A percentile compares a stretch with the other conserved stretches of the same genome.
These are phyloP conservation scores for Triops cancriformis DNA, from an alignment of 1,140 invertebrate genomes.

Conservation along the genomic window DNA sequence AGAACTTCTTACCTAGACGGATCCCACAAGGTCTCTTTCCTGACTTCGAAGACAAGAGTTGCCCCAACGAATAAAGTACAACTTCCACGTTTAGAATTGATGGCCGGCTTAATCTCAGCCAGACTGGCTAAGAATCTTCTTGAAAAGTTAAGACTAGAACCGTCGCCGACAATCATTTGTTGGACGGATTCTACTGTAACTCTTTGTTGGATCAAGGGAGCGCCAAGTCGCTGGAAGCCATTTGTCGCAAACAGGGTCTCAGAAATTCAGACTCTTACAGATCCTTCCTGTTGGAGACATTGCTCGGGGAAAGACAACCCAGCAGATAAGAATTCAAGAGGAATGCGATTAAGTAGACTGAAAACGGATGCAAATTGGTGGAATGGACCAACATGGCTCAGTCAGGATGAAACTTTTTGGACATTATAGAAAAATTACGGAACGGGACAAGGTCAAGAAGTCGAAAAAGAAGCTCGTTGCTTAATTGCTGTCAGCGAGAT, in stretches of 20 bases:
- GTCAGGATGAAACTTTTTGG: not conserved
- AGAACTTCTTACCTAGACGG: not conserved
- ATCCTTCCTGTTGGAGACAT: slow-evolving; percentile 31
- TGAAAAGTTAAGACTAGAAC: not conserved
- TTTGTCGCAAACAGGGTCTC: slow-evolving; percentile 40
- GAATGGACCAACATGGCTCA: slow-evolving; percentile 27
- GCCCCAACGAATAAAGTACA: slow-evolving; percentile 29
- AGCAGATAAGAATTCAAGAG: slow-evolving; percentile 33
- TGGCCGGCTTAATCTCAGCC: slow-evolving; percentile 22
- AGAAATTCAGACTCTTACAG: slow-evolving; percentile 35
- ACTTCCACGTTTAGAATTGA: slow-evolving; percentile 30
- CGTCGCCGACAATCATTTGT: slow-evolving; percentile 24
- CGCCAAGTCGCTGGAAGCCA: slow-evolving; percentile 35
- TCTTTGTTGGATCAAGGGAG: slow-evolving; percentile 36
- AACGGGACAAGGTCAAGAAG: too few relatives aligned
- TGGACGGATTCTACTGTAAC: slow-evolving; percentile 39
- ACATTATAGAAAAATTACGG: not conserved
- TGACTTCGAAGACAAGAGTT: slow-evolving; percentile 29
- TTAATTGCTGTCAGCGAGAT: not conserved
- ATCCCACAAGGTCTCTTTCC: not conserved
- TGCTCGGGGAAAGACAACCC: slow-evolving; percentile 33
- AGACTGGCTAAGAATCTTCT: slow-evolving; percentile 16
- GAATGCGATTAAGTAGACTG: slow-evolving; percentile 13
- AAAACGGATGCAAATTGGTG: slow-evolving; percentile 15
- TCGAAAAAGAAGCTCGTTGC: not conserved